Evolutionary conservation across 2,113 vertebrate species (phyloP).

Genomic region (Bettongia penicillata): DNA sequence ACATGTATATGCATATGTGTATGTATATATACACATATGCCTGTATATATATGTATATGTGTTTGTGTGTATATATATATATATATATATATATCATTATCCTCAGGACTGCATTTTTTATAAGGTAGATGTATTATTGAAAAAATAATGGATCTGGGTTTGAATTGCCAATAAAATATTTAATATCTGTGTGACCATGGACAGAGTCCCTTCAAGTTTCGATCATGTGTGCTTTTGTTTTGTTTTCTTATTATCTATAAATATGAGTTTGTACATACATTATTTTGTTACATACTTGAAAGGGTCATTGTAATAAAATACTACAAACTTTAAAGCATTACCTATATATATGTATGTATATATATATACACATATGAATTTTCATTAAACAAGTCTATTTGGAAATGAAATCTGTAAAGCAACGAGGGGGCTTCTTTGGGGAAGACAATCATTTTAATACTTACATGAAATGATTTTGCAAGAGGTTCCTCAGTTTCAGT

Average conservation of each 20-base stretch:
- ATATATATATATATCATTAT: not conserved
- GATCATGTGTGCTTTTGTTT: not conserved
- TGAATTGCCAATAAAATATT: not conserved
- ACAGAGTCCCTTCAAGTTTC: not conserved
- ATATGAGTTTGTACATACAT: not conserved
- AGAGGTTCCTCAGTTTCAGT: conserved; percentile 56
- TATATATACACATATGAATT: no score
- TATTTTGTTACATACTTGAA: not conserved
- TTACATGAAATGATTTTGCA: not conserved
- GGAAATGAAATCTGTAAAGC: conserved; percentile 3
- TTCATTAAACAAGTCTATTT: conserved; percentile 40
- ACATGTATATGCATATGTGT: no score
- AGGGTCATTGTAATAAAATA: not conserved
- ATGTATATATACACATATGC: no score
- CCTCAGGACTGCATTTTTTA: not conserved
- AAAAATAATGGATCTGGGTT: not conserved
- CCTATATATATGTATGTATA: not conserved
- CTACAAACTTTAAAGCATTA: not conserved
- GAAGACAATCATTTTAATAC: not conserved
- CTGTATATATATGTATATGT: no score
- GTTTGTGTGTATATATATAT: no score
- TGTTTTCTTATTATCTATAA: not conserved
- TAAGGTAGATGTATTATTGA: not conserved
- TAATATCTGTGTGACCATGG: not conserved
- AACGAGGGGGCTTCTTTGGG: not conserved